These are phyloP conservation scores for Carapus acus DNA, from an alignment of 2,797 vertebrate species.

Conservation along the genomic window DNA sequence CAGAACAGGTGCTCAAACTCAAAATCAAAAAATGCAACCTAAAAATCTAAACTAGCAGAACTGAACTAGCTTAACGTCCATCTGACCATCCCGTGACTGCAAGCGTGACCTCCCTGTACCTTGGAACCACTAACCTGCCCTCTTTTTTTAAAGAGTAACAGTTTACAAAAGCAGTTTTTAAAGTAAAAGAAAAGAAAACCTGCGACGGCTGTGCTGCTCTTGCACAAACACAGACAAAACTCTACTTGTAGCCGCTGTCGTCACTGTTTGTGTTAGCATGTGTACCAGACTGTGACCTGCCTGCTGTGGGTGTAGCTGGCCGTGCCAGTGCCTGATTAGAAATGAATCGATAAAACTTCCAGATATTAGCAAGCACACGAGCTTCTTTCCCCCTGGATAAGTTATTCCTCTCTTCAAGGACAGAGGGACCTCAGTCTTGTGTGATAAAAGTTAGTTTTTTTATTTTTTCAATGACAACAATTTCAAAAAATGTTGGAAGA, in stretches of 20 bases:
- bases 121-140: conserved; percentile 50
- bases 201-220: conserved; percentile 33
- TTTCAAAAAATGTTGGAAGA: no score
- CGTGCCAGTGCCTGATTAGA: conserved; percentile 1
- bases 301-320: conserved; percentile 9
- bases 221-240: conserved; percentile 24
- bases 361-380: neutral
- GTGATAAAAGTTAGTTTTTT: no score
- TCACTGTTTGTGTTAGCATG: conserved; percentile 4
- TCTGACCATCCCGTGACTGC: conserved; percentile 46
- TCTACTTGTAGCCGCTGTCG: conserved; percentile 18
- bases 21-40: no score
- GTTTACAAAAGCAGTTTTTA: no score
- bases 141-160: no score
- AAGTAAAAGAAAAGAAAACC: conserved; percentile 47
- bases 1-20: conserved; percentile 5
- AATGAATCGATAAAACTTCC: no score
- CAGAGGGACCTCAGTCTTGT: neutral
- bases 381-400: no score
- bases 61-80: conserved; percentile 21
- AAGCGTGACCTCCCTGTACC: conserved; percentile 55
- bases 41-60: no score
- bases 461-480: no score
- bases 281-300: conserved; percentile 18
- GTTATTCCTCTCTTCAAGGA: no score